Evolutionary conservation across 2,888 invertebrate genomes (phyloP), one percentile per base, ranked within the genome.

Genomic region (Tetrapedia diversipes): DNA sequence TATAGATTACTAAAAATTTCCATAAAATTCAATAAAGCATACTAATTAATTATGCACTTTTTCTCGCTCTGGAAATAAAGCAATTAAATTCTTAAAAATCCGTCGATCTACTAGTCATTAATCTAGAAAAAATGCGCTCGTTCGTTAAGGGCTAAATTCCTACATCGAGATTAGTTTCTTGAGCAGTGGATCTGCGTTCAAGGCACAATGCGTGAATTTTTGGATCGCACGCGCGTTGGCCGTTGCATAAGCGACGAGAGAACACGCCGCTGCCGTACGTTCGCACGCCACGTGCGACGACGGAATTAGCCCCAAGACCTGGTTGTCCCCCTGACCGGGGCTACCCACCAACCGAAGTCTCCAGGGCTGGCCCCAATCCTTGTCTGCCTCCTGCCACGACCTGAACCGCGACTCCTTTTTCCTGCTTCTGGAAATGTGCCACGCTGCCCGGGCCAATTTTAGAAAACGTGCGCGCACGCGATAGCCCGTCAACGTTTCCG

Each of bases 221-320:
- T 67, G 69, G 72, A 79, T 53, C 68, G 65, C 67, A 71, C 59
- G 72, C 67, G 81, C 73, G 72, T 43, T 47, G 43, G 39, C 68
- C 77, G 80, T 87, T 86, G 85, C 87, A 83, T 84, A 84, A 86
- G 85, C 83, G n/a, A 79, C 70, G 71, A 77, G 79, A 78, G 73
- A 79, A 78, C 71, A n/a, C 67, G 72, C 60, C 53, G 49, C 51
- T 66, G 65, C 53, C n/a, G n/a, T n/a, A n/a, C 77, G 75, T 79
- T 71, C 79, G 82, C 82, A 85, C 86, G 86, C n/a, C 89, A 89
- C 89, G 89, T 89, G 88, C 88, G 85, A 82, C 71, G 86, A 87
- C 88, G 81, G 84, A 89, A 89, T 89, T 89, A 89, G 89, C 87
- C n/a, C 41, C 84, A 80, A 86, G 76, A 74, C 63, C 76, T 63